Evolutionary conservation across 1,140 invertebrate species (phyloP).

Genomic region (Cyrtorhinus lividipennis): DNA sequence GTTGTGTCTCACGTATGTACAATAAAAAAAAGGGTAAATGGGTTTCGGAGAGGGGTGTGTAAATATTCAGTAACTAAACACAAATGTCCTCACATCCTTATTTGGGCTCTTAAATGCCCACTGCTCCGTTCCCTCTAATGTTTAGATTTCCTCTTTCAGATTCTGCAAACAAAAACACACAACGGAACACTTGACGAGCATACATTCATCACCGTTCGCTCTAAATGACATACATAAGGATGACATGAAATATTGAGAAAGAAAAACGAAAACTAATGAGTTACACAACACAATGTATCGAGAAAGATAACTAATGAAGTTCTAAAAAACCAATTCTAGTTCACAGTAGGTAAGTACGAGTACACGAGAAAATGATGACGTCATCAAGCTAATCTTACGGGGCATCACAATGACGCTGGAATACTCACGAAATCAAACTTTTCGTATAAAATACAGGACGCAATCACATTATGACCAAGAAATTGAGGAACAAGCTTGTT

Average conservation of each 20-base stretch:
- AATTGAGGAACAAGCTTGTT: no score
- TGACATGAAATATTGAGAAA: background rate
- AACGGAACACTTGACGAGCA: conserved; percentile 13
- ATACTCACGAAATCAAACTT: no score
- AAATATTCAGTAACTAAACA: background rate
- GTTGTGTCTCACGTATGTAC: background rate
- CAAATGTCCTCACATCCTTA: conserved; percentile 9
- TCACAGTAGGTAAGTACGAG: no score
- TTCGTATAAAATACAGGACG: no score
- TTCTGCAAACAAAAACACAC: conserved; percentile 29
- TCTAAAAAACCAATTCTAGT: no score
- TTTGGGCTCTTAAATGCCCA: conserved; percentile 14
- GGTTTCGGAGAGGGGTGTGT: background rate
- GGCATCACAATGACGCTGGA: no score
- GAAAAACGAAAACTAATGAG: background rate
- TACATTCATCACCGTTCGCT: background rate
- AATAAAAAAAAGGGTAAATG: no score
- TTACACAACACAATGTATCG: background rate
- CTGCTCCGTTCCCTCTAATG: conserved; percentile 36
- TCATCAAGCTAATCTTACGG: no score
- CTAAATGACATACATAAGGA: background rate
- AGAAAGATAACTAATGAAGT: background rate
- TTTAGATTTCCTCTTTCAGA: conserved; percentile 35
- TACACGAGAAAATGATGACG: no score
- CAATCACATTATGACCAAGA: no score